A percentile compares a stretch with the other conserved stretches of the same genome.
Conservation (phyloP, 2,797 vertebrate species). For the Lagorchestes hirsutus region DNA sequence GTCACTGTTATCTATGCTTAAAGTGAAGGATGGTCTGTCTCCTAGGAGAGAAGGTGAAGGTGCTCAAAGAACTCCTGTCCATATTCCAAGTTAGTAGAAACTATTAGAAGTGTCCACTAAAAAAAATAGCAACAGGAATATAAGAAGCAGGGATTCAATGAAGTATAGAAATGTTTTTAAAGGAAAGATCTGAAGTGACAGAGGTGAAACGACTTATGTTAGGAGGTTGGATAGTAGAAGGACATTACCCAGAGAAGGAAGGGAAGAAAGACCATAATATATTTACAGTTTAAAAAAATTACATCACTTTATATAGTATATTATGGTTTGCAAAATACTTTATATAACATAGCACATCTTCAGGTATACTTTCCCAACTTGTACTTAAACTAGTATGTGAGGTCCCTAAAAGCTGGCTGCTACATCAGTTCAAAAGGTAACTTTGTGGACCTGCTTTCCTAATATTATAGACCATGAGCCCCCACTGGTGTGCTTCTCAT, state of each 20-base stretch:
- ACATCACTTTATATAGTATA: neutral
- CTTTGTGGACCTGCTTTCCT: neutral
- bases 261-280: neutral
- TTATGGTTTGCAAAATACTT: neutral
- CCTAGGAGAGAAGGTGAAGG: neutral
- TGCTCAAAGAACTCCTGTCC: neutral
- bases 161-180: neutral
- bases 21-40: neutral
- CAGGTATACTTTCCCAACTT: neutral
- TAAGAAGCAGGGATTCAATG: neutral
- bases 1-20: neutral
- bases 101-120: neutral
- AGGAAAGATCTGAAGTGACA: neutral
- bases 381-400: neutral
- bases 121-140: neutral
- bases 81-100: neutral
- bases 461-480: neutral
- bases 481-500: neutral
- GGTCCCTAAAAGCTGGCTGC: neutral
- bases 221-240: neutral
- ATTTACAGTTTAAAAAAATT: neutral
- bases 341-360: neutral
- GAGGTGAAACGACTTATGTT: neutral
- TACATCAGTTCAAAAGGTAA: neutral
- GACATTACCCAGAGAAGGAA: neutral